phyloP scores from a whole-genome alignment of 2,888 invertebrate species.

The Melinaea marsaeus region DNA sequence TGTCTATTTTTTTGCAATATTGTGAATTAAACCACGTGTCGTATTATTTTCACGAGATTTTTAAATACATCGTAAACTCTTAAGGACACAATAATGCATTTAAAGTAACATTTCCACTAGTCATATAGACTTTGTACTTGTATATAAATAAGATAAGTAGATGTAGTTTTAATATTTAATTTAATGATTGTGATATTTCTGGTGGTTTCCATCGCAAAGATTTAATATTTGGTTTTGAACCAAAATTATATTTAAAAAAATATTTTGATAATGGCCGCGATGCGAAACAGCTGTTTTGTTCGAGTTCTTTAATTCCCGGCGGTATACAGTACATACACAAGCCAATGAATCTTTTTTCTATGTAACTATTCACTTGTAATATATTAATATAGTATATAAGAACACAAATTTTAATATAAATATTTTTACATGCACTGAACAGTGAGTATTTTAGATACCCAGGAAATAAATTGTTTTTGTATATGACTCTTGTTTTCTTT shows the following conservation, averaged over 20 bases:
- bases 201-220: conserved; percentile 43
- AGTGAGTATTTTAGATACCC: conserved; percentile 50
- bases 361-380: conserved; percentile 8
- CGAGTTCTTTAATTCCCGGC: neutral
- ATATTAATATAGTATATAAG: conserved; percentile 24
- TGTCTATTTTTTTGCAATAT: conserved; percentile 22
- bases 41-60: neutral
- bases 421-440: conserved; percentile 57
- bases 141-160: conserved; percentile 22
- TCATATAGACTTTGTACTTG: conserved; percentile 36
- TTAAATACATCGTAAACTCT: neutral
- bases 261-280: conserved; percentile 20
- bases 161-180: conserved; percentile 34
- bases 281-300: conserved; percentile 9
- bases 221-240: conserved; percentile 51
- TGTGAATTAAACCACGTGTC: conserved; percentile 13
- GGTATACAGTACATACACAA: neutral
- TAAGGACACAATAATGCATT: conserved; percentile 14
- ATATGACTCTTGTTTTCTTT: conserved; percentile 20
- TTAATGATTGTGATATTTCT: conserved; percentile 50
- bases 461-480: conserved; percentile 39
- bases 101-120: conserved; percentile 38
- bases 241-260: conserved; percentile 33
- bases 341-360: too few relatives aligned
- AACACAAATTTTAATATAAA: conserved; percentile 35